Conservation (phyloP, 2,888 invertebrate species). For the Platerodrilus igneus region DNA sequence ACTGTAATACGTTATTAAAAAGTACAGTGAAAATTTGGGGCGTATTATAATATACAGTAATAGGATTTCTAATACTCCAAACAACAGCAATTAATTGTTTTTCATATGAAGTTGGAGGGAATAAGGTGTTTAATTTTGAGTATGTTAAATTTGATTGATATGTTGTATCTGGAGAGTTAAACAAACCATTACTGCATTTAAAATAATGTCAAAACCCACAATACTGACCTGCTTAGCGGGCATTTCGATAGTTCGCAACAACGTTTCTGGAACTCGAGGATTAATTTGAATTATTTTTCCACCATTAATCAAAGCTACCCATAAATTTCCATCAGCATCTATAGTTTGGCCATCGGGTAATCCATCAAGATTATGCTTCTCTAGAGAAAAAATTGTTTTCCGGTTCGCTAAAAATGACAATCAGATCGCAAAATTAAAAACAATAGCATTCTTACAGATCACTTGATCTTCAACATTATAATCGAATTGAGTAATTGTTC, state of each 20-base stretch:
- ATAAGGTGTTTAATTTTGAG: too few relatives aligned
- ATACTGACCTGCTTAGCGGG: slow-evolving; percentile 62
- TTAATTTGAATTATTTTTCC: slow-evolving; percentile 55
- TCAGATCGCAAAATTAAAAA: neutral
- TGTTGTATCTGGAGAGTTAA: too few relatives aligned
- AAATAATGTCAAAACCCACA: too few relatives aligned
- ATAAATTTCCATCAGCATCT: slow-evolving; percentile 70
- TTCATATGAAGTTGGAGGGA: too few relatives aligned
- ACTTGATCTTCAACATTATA: slow-evolving; percentile 55
- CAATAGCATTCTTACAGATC: slow-evolving; percentile 42
- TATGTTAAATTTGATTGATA: too few relatives aligned
- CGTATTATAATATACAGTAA: too few relatives aligned
- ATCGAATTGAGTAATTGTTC: slow-evolving; percentile 63
- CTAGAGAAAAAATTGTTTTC: slow-evolving; percentile 55
- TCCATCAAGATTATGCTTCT: slow-evolving; percentile 44
- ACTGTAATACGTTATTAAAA: too few relatives aligned
- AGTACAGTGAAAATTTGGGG: too few relatives aligned
- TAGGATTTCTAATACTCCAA: too few relatives aligned
- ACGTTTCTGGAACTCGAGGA: slow-evolving; percentile 47
- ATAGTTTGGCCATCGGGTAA: slow-evolving; percentile 77
- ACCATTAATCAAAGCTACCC: slow-evolving; percentile 71
- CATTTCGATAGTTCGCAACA: slow-evolving; percentile 56
- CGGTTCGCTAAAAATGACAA: slow-evolving; percentile 53
- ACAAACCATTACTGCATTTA: too few relatives aligned
- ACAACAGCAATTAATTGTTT: too few relatives aligned